phyloP scores from a whole-genome alignment of 1,140 invertebrate species.

The Harlomillsia oculata region DNA sequence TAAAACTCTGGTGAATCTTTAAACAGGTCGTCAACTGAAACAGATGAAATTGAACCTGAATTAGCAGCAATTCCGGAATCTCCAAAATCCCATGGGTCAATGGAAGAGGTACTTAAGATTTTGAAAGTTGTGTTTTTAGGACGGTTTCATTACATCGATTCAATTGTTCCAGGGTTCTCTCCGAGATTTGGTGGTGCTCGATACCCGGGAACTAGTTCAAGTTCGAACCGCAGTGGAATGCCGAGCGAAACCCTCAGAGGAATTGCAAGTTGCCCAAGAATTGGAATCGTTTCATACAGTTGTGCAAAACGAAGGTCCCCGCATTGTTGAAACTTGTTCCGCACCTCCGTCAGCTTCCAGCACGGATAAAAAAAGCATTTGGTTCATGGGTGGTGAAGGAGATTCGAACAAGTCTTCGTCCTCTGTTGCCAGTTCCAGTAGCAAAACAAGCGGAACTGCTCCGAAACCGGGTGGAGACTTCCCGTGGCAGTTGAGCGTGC shows the following conservation, averaged over 20 bases:
- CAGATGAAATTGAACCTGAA: constrained; percentile 74
- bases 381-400: constrained; percentile 16
- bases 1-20: not conserved
- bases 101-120: constrained; percentile 24
- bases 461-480: constrained; percentile 26
- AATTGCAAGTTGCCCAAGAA: constrained; percentile 22
- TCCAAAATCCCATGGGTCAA: constrained; percentile 61
- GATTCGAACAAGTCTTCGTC: constrained; percentile 9
- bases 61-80: constrained; percentile 77
- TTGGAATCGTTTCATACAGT: constrained; percentile 20
- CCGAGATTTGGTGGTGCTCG: constrained; percentile 30
- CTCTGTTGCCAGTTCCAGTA: constrained; percentile 28
- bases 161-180: constrained; percentile 25
- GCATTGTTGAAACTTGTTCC: constrained; percentile 11
- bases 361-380: constrained; percentile 7
- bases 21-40: constrained; percentile 66
- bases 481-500: constrained; percentile 39
- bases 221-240: constrained; percentile 8
- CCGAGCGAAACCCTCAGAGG: constrained; percentile 12
- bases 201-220: constrained; percentile 11
- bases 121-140: not conserved
- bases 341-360: constrained; percentile 7
- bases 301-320: constrained; percentile 22
- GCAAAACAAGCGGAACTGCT: constrained; percentile 20
- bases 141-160: not conserved